phyloP scores from a whole-genome alignment of 1,140 invertebrate species.

The Megalopta genalis region DNA sequence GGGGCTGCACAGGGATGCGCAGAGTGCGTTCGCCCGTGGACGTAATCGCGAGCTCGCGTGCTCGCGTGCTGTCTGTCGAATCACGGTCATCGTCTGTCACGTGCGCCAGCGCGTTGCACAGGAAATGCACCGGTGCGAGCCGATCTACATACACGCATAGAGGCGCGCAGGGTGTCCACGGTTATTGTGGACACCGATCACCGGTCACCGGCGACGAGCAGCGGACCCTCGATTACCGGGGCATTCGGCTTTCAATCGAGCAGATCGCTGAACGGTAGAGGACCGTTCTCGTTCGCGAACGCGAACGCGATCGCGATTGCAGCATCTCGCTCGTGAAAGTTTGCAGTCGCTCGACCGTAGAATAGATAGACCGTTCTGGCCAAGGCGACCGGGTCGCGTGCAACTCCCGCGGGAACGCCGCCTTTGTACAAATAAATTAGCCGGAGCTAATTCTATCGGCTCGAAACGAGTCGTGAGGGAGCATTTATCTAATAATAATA shows the following conservation, averaged over 20 bases:
- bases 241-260: slow-evolving; percentile 11
- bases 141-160: slow-evolving; percentile 1
- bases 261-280: background rate
- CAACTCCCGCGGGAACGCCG: background rate
- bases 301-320: no score
- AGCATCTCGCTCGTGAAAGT: background rate
- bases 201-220: background rate
- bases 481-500: no score
- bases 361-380: background rate
- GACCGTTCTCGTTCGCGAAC: no score
- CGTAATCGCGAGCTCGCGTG: slow-evolving; percentile 24
- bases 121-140: slow-evolving; percentile 1
- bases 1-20: background rate
- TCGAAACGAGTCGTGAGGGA: background rate
- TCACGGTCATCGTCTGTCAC: slow-evolving; percentile 38
- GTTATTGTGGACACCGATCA: background rate
- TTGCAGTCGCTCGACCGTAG: background rate
- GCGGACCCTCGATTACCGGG: background rate
- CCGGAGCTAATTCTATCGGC: background rate
- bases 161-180: slow-evolving; percentile 16
- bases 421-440: slow-evolving; percentile 17
- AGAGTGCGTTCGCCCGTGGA: slow-evolving; percentile 19
- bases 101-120: slow-evolving; percentile 4
- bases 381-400: background rate
- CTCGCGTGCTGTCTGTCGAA: slow-evolving; percentile 16